Evolutionary conservation across 2,888 invertebrate species (phyloP), one percentile per base, ranked within the genome.

Genomic region (Caenorhabditis sp.): DNA sequence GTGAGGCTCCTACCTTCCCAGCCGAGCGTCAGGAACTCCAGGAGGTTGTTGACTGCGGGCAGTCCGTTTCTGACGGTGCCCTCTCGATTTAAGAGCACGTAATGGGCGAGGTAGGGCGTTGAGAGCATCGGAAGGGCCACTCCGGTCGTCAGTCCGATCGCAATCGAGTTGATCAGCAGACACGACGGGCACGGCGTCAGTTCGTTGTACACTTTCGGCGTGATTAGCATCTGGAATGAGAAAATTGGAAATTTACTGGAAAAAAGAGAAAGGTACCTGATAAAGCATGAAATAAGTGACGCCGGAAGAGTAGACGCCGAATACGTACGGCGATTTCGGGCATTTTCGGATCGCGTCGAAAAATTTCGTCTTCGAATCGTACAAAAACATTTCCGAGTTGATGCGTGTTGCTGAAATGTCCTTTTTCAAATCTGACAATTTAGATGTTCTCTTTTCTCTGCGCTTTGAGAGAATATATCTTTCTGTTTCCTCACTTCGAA

Each of bases 41-140:
- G 66, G 8, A 76, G 43, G 43, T 80, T 83, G 20, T 59, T 79
- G 35, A 74, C 72, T 9, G 43, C 37, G 13, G 74, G 70, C 22
- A 58, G 1, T 27, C 37, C 15, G 20, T 22, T 9, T n/a, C 46
- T 74, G 0, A 41, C 30, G 1, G 2, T 26, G 4, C 46, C 20
- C 30, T 78, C 78, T 32, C 56, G 63, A n/a, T 78, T 58, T 8
- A 78, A 43, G 2, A 68, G 56, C 53, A 86, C 80, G 56, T 84
- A 84, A 68, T 87, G 79, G 13, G 82, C 72, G 22, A 86, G 63
- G 50, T 83, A 84, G 6, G 87, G 87, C 8, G 83, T 80, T n/a
- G 85, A 62, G 9, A 86, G 39, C 63, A 85, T 70, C 15, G 87
- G 87, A 9, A 87, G 56, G 6, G 75, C 62, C 11, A 85, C 52